Percentiles rank a stretch among this genome's conserved stretches.
Evolutionary conservation across 1,140 invertebrate species (phyloP).

Genomic region (Drosophila chauvacae): DNA sequence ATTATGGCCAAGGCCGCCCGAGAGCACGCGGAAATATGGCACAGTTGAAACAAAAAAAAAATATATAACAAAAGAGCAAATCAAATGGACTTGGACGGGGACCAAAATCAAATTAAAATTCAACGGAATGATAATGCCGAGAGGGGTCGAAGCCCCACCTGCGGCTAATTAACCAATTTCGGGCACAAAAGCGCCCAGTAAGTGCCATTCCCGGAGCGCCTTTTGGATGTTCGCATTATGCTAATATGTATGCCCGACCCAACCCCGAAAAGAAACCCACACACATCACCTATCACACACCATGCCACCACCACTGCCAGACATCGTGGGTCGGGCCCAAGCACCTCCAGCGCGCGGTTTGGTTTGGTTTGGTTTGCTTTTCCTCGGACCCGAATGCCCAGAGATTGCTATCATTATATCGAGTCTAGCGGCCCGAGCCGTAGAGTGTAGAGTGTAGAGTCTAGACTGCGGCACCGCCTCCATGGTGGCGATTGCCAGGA

Average conservation of each 20-base stretch:
- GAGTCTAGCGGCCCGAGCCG: conserved; percentile 3
- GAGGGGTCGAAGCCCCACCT: conserved; percentile 37
- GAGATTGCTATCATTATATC: conserved; percentile 42
- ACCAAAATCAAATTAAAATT: conserved; percentile 62
- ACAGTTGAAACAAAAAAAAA: conserved; percentile 12
- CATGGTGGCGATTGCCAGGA: not conserved
- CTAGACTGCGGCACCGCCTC: conserved; percentile 13
- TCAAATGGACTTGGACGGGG: not conserved
- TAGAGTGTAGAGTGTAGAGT: not conserved
- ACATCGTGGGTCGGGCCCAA: conserved; percentile 3
- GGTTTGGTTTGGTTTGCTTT: not conserved
- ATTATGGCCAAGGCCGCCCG: conserved; percentile 43
- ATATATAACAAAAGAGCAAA: not conserved
- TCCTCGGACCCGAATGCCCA: not conserved
- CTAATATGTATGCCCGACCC: conserved; percentile 40
- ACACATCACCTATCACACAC: not conserved
- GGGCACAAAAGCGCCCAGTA: conserved; percentile 28
- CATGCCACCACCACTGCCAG: not conserved
- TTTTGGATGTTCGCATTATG: conserved; percentile 53
- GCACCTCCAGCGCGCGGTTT: not conserved
- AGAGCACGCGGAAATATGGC: conserved; percentile 24
- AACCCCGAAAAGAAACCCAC: conserved; percentile 4
- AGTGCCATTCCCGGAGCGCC: conserved; percentile 42
- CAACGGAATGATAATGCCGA: conserved; percentile 26
- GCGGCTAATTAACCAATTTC: conserved; percentile 50